Evolutionary conservation across 2,113 vertebrate species (phyloP), one percentile per base, ranked within the genome.

Genomic region (Nymphicus hollandicus): DNA sequence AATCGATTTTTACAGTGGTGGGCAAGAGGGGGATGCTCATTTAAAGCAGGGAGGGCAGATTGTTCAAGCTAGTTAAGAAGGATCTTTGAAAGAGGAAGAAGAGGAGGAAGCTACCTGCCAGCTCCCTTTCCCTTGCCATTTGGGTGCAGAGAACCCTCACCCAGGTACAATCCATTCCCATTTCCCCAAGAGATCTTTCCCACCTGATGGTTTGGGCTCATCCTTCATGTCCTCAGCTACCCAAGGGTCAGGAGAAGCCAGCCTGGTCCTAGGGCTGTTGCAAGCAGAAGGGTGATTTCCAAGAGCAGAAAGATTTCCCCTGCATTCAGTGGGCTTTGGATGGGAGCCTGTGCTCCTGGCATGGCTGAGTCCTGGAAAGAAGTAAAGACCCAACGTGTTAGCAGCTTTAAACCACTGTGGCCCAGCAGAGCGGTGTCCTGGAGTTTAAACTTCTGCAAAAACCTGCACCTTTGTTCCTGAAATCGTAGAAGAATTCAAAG

Each of bases 401-500:
- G 89, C 37, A 50, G 70, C 39, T 91, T 94, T 91, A 49, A 86
- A 63, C 41, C 43, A 60, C 60, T 68, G 76, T 29, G 17, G 79
- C 60, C 71, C 56, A 4, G 82, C 86, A 56, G 18, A 88, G 43
- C 60, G 24, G 55, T 6, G 33, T 91, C 72, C 52, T 50, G 5
- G 55, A 64, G 47, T 55, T 89, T 65, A 83, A 91, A 83, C 37
- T 81, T 73, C 79, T 86, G 76, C 82, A 94, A 90, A 93, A 94
- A 74, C 56, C 77, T 64, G 17, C 33, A 31, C 19, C 69, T 92
- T 93, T 56, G 52, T 68, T 71, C 33, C 72, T 94, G 96, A 94
- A 79, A 89, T 89, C 35, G 41, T 72, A 52, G 69, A 81, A 78
- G 88, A 94, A 95, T 86, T 93, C 92, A 81, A 93, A 95, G 70